phyloP scores from a whole-genome alignment of 1,140 invertebrate species.

The Dendroctonus ponderosae region DNA sequence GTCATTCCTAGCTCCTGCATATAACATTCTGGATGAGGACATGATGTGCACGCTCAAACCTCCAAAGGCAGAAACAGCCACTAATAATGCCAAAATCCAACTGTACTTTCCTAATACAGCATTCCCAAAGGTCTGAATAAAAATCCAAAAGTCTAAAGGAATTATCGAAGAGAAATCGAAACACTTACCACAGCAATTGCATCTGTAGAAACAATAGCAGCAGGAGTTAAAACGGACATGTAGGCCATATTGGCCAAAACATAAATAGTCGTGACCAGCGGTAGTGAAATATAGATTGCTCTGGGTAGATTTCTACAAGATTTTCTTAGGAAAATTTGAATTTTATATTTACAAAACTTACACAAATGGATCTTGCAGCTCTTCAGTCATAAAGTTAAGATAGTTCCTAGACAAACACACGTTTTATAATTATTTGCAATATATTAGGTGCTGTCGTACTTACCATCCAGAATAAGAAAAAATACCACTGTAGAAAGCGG shows the following conservation, averaged over 20 bases:
- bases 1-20: constrained; percentile 86
- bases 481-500: constrained; percentile 92
- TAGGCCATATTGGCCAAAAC: constrained; percentile 92
- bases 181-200: constrained; percentile 87
- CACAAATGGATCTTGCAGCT: constrained; percentile 88
- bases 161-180: constrained; percentile 5
- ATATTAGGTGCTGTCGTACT: constrained; percentile 33
- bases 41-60: constrained; percentile 87
- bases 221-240: constrained; percentile 82
- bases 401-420: constrained; percentile 70
- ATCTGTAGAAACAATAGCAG: constrained; percentile 78
- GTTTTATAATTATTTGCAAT: constrained; percentile 1
- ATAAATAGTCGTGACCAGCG: constrained; percentile 88
- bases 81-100: constrained; percentile 81
- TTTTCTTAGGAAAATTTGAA: not conserved
- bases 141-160: not conserved
- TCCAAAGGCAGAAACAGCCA: constrained; percentile 82
- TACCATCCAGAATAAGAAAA: constrained; percentile 97
- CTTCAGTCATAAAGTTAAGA: constrained; percentile 96
- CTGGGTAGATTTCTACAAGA: constrained; percentile 81
- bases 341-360: constrained; percentile 50
- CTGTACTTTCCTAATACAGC: constrained; percentile 67
- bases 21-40: constrained; percentile 86
- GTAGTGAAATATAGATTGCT: constrained; percentile 91
- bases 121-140: constrained; percentile 76